Base-by-base conservation (phyloP, 2,888 invertebrate genomes). In the Acrocyrtus sp. region DNA sequence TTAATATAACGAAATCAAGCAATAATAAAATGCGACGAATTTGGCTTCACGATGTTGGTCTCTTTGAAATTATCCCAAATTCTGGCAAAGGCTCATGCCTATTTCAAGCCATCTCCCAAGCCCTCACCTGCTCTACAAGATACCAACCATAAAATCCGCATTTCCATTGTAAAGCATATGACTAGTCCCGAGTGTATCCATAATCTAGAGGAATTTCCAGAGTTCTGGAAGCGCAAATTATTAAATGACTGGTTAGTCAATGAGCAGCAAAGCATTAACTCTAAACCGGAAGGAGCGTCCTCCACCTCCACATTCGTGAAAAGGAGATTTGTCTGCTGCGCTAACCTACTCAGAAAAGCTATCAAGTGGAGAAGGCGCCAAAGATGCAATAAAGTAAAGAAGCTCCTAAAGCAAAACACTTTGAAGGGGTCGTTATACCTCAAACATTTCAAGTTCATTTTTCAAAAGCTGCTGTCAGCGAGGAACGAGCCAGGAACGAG, bases 21-120 rank as follows among this genome's bases (percentile, higher is more conserved):
- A n/a, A n/a, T n/a, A n/a, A n/a, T n/a, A 10, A 48, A 47, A 58
- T 51, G 43, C 58, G 53, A 24, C 58, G 67, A 27, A 27, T 76
- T 22, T 77, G 72, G 63, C 57, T 78, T 0, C 63, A 68, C 12
- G 29, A 72, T 27, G 24, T 75, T 34, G 78, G 78, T 10, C 1
- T 75, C 2, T 78, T 78, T 24, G 56, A 68, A 61, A 57, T 76
- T 17, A 27, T 75, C 34, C 60, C 63, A 12, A 78, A 78, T 48
- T 54, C 65, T 10, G 78, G 78, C 1, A 50, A 72, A 27, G 75
- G 78, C 15, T 66, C 68, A 21, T 78, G 78, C 26, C 50, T 78
- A 22, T 78, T 75, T 48, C 72, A 67, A 17, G 61, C 74, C 2
- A 72, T 78, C 56, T 66, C 78, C 10, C 74, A 78, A 48, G 78